Evolutionary conservation across 2,113 vertebrate genomes (phyloP).

Genomic region (Leptosomus discolor): DNA sequence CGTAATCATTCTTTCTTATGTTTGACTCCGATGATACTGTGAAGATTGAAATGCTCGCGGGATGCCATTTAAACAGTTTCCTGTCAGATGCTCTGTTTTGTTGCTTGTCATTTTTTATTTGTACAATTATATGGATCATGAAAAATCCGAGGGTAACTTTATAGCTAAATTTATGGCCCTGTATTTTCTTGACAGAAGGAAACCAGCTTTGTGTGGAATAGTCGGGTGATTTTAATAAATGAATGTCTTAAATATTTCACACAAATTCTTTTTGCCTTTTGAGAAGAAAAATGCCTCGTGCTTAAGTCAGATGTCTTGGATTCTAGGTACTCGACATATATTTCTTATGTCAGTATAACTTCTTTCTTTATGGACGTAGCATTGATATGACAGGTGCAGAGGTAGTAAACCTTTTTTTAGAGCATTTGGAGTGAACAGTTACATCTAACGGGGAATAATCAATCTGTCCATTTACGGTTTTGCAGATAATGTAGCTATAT

Average conservation of each 20-base stretch:
- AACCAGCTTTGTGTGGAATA: conserved; percentile 17
- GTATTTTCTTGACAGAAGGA: conserved; percentile 10
- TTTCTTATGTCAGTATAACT: not conserved
- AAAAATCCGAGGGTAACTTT: conserved; percentile 30
- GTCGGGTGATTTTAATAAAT: conserved; percentile 47
- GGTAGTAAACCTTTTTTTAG: not conserved
- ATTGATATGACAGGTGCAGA: not conserved
- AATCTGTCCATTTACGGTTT: not conserved
- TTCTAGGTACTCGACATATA: not conserved
- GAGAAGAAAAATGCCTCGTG: not conserved
- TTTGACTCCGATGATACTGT: not conserved
- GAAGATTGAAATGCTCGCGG: conserved; percentile 12
- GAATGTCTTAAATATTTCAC: conserved; percentile 35
- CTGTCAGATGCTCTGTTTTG: conserved; percentile 31
- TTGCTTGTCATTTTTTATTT: conserved; percentile 59
- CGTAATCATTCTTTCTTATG: conserved; percentile 6
- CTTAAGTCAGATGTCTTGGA: not conserved
- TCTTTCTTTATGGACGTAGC: not conserved
- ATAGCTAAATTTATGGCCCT: conserved; percentile 42
- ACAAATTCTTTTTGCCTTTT: not conserved
- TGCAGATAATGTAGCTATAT: not conserved
- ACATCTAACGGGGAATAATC: not conserved
- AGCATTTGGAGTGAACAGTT: not conserved
- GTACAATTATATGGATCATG: conserved; percentile 49
- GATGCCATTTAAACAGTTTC: not conserved